Conservation (phyloP, 53 echinoderm and acorn worm species). For the Temnopleurus reevesii region DNA sequence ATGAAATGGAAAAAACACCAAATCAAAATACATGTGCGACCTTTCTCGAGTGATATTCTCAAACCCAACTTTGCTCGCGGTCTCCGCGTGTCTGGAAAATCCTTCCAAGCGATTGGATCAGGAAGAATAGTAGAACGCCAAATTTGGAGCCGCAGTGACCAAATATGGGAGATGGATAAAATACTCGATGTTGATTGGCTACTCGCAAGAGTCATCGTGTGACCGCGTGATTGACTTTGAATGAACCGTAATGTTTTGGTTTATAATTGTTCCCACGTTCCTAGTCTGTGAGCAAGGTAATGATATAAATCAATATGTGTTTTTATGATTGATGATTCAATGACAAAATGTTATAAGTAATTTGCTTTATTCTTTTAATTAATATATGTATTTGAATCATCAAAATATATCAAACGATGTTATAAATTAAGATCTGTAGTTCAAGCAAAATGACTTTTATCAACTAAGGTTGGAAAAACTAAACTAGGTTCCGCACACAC, state of each 20-base stretch:
- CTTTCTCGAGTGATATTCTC: neutral
- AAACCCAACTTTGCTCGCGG: no score
- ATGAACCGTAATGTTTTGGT: constrained; percentile 54
- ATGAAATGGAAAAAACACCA: constrained; percentile 14
- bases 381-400: no score
- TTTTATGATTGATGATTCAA: no score
- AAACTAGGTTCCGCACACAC: no score
- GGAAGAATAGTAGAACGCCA: neutral
- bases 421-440: no score
- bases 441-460: no score
- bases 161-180: constrained; percentile 38
- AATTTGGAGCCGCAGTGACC: constrained; percentile 47
- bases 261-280: constrained; percentile 4
- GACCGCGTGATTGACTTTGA: constrained; percentile 27
- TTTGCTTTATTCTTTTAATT: no score
- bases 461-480: no score
- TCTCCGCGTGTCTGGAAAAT: neutral
- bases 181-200: neutral
- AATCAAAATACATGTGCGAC: neutral
- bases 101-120: constrained; percentile 7
- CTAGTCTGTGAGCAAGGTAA: constrained; percentile 8
- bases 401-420: no score
- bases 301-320: no score
- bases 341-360: no score
- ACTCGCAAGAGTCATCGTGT: neutral